A percentile compares a stretch with the other conserved stretches of the same genome.
Conservation (phyloP, 1,140 invertebrate species). For the Aradophagus sp. region DNA sequence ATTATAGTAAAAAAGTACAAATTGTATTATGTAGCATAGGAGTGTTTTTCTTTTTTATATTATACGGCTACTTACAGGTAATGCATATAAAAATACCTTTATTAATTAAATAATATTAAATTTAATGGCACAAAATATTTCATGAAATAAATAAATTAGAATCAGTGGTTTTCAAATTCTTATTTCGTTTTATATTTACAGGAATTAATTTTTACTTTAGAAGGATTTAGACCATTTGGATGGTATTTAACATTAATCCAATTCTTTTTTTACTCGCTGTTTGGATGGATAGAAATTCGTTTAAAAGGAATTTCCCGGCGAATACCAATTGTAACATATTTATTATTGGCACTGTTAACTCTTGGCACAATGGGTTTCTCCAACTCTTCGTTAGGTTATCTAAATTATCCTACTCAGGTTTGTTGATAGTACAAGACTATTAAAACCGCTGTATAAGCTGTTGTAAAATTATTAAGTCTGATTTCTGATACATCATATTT, state of each 20-base stretch:
- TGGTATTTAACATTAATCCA: constrained; percentile 95
- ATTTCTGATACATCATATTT: too few relatives aligned
- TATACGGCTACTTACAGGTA: constrained; percentile 92
- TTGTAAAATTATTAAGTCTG: too few relatives aligned
- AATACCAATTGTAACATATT: constrained; percentile 89
- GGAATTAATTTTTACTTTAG: constrained; percentile 92
- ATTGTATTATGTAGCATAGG: constrained; percentile 85
- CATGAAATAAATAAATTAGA: not conserved
- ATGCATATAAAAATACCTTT: too few relatives aligned
- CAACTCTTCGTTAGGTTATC: constrained; percentile 94
- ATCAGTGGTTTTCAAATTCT: not conserved
- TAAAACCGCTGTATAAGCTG: too few relatives aligned
- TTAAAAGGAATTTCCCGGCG: constrained; percentile 79
- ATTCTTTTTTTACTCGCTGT: constrained; percentile 89
- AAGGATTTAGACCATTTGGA: constrained; percentile 91
- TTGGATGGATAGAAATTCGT: constrained; percentile 85
- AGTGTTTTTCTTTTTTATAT: constrained; percentile 90
- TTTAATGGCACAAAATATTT: not conserved
- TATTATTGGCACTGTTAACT: constrained; percentile 88
- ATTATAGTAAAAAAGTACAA: constrained; percentile 80
- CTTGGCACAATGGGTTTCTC: constrained; percentile 97
- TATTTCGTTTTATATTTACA: constrained; percentile 59
- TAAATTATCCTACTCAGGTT: constrained; percentile 93
- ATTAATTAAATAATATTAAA: constrained; percentile 1
- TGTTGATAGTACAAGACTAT: not conserved